Percentiles rank a stretch among this genome's conserved stretches.
These are phyloP conservation scores for Disparrhopalites patrizii DNA, from an alignment of 2,888 invertebrate genomes.

Conservation along the genomic window DNA sequence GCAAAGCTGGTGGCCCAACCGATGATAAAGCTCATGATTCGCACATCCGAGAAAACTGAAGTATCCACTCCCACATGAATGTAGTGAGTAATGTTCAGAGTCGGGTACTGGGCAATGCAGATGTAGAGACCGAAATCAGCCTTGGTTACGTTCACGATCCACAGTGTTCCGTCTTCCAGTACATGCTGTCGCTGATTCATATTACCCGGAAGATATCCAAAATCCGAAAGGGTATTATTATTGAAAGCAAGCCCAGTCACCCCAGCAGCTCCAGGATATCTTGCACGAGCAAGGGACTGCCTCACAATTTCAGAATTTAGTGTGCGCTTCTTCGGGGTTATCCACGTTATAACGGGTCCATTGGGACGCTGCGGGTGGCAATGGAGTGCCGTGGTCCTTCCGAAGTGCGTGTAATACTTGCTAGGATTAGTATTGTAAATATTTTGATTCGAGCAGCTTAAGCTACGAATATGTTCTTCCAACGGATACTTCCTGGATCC, in stretches of 20 bases:
- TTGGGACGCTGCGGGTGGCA: conserved; percentile 75
- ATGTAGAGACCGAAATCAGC: conserved; percentile 76
- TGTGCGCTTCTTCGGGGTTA: conserved; percentile 55
- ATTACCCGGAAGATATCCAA: not conserved
- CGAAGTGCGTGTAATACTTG: conserved; percentile 60
- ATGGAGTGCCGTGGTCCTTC: conserved; percentile 64
- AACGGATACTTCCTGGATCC: conserved; percentile 20
- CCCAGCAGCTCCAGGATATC: not conserved
- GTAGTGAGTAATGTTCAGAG: conserved; percentile 66
- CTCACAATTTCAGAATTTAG: not conserved
- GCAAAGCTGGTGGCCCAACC: conserved; percentile 74
- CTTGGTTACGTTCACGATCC: conserved; percentile 62
- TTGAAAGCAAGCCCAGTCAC: not conserved
- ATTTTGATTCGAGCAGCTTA: conserved; percentile 66
- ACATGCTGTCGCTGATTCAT: not conserved
- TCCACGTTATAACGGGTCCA: conserved; percentile 76
- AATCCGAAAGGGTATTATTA: not conserved
- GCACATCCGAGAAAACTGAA: conserved; percentile 74
- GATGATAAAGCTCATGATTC: conserved; percentile 75
- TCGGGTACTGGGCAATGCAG: conserved; percentile 79
- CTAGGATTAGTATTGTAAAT: conserved; percentile 60
- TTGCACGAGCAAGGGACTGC: not conserved
- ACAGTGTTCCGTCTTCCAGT: conserved; percentile 66
- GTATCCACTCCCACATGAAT: conserved; percentile 80
- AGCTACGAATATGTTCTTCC: conserved; percentile 57